These are phyloP conservation scores for Epicauta chinensis DNA, from an alignment of 1,140 invertebrate genomes.

Conservation along the genomic window DNA sequence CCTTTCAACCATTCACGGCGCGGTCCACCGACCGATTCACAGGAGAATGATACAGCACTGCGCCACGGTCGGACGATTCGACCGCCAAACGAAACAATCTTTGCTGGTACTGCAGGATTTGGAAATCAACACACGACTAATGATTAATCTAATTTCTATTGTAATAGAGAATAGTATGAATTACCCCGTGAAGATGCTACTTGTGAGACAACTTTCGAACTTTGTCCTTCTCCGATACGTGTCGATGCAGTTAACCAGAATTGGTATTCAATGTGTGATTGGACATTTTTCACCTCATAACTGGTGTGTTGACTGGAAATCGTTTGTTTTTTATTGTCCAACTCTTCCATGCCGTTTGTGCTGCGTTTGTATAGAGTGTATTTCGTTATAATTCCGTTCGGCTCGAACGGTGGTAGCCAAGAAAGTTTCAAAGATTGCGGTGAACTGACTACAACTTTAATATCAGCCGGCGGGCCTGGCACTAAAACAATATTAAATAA, in stretches of 20 bases:
- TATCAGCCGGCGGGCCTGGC: constrained; percentile 70
- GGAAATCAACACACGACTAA: constrained; percentile 22
- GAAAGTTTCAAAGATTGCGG: constrained; percentile 69
- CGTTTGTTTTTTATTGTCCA: constrained; percentile 61
- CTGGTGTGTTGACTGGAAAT: constrained; percentile 55
- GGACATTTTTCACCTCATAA: constrained; percentile 61
- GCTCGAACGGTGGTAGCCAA: constrained; percentile 69
- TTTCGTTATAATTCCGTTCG: constrained; percentile 73
- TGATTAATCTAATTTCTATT: no score
- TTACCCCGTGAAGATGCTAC: constrained; percentile 49
- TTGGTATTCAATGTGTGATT: constrained; percentile 72
- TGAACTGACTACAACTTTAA: constrained; percentile 73
- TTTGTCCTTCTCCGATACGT: constrained; percentile 67
- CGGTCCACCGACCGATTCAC: constrained; percentile 60
- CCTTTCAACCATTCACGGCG: constrained; percentile 59
- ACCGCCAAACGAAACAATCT: constrained; percentile 64
- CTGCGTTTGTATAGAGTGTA: constrained; percentile 72
- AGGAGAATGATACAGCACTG: constrained; percentile 54
- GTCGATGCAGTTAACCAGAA: constrained; percentile 77
- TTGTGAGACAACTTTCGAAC: constrained; percentile 60
- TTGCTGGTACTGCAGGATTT: constrained; percentile 60
- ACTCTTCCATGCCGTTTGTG: constrained; percentile 59
- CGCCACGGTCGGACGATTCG: constrained; percentile 59
- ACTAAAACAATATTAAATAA: no score
- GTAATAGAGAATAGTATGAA: not conserved